phyloP scores from a whole-genome alignment of 2,113 vertebrate species.

The Polypterus senegalus region DNA sequence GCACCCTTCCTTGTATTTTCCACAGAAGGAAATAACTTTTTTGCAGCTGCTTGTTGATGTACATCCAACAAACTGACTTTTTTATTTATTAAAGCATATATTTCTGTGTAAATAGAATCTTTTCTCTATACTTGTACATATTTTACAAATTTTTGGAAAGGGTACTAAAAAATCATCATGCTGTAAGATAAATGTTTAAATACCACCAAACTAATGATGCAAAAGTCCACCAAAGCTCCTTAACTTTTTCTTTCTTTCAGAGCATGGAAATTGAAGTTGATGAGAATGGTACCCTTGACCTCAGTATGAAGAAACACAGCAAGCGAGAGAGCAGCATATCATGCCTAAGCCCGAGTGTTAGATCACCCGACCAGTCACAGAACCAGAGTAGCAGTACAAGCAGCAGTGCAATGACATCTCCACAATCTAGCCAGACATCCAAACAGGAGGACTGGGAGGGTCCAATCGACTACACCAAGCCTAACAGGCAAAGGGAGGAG shows the following conservation, averaged over 20 bases:
- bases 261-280: slow-evolving; percentile 87
- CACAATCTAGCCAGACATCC: slow-evolving; percentile 69
- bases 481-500: slow-evolving; percentile 83
- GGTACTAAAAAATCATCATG: too few relatives aligned
- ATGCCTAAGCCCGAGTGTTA: slow-evolving; percentile 69
- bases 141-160: too few relatives aligned
- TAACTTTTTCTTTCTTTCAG: slow-evolving; percentile 38
- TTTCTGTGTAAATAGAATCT: too few relatives aligned
- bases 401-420: slow-evolving; percentile 77
- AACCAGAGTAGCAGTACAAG: slow-evolving; percentile 62
- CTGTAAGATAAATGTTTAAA: too few relatives aligned
- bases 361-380: slow-evolving; percentile 68
- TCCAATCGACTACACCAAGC: slow-evolving; percentile 93
- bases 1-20: too few relatives aligned
- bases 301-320: slow-evolving; percentile 92
- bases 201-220: too few relatives aligned
- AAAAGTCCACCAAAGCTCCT: too few relatives aligned
- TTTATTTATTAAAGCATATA: too few relatives aligned
- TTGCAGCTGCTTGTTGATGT: too few relatives aligned
- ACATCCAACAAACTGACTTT: too few relatives aligned
- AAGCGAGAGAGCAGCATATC: slow-evolving; percentile 69
- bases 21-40: too few relatives aligned
- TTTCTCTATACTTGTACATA: too few relatives aligned
- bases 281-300: slow-evolving; percentile 90
- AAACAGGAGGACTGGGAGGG: slow-evolving; percentile 94